Evolutionary conservation across 1,140 invertebrate genomes (phyloP), one percentile per base, ranked within the genome.

Genomic region (Gryllus bimaculatus): DNA sequence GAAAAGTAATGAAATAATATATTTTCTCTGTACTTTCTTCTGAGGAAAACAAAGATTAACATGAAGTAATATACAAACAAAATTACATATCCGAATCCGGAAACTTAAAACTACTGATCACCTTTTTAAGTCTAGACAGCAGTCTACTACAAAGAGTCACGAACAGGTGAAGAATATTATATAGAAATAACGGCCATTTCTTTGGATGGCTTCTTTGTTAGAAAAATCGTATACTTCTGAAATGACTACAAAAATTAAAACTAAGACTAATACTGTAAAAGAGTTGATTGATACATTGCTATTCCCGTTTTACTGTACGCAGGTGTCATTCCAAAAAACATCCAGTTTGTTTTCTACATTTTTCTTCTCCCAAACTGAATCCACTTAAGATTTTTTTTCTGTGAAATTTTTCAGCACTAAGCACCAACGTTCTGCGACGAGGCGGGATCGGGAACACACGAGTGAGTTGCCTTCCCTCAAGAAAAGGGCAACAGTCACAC

Each of bases 241-340:
- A 66, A 66, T 66, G 54, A 66, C 54, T 66, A 66, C 54, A 66
- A 66, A 66, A 66, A 66, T 66, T 66, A 66, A 66, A 66, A 66
- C 54, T 66, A 66, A 66, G 54, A 66, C 54, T 66, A 66, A 66
- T 66, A 66, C 54, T 66, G 54, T 66, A 66, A 66, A 66, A 66
- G 54, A 66, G 54, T 66, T 66, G 54, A 66, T 66, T 66, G 54
- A 66, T 66, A 13, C 54, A 66, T 13, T 66, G 54, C 54, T 66
- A 66, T 18, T 66, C 18, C 54, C 54, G 54, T 66, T 66, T 66
- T 66, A 66, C 54, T 66, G 54, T 66, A 66, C 7, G 18, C 54
- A 66, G 54, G 18, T 66, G 10, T 66, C 18, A 66, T 18, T 66
- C 18, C 54, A 7, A 18, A 66, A 66, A 10, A 66, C 10, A 13